phyloP scores from a whole-genome alignment of 2,888 invertebrate genomes.

The Drosophila quasianomalipes region DNA sequence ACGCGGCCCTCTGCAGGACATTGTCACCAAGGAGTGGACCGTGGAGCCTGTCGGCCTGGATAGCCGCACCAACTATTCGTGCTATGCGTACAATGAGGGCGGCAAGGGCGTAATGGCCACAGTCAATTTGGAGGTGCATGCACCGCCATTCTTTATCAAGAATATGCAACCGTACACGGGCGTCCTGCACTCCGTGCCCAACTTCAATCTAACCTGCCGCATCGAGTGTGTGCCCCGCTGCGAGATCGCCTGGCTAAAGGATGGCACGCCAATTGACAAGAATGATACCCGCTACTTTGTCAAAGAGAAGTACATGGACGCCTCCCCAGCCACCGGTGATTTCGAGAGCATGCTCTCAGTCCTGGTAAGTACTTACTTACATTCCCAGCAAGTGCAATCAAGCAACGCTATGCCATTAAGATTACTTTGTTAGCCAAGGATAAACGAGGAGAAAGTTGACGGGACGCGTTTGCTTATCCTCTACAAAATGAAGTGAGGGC shows the following conservation, averaged over 20 bases:
- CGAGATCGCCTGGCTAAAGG: conserved; percentile 93
- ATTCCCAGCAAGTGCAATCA: conserved; percentile 1
- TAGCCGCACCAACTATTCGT: conserved; percentile 95
- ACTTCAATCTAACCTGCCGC: conserved; percentile 93
- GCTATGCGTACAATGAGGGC: conserved; percentile 93
- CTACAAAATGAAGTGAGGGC: neutral
- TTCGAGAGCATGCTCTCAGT: conserved; percentile 96
- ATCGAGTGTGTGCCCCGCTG: conserved; percentile 96
- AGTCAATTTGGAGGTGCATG: conserved; percentile 90
- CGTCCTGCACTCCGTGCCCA: conserved; percentile 90
- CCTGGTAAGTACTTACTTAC: conserved; percentile 87
- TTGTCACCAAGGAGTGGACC: conserved; percentile 91
- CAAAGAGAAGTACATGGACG: conserved; percentile 88
- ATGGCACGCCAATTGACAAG: conserved; percentile 89
- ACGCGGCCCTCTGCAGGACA: conserved; percentile 89
- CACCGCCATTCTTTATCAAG: conserved; percentile 94
- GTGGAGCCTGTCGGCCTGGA: conserved; percentile 94
- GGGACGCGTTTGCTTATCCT: neutral
- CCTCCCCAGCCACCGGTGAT: conserved; percentile 92
- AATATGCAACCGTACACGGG: conserved; percentile 93
- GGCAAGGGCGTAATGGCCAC: conserved; percentile 91
- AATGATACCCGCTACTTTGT: conserved; percentile 88
- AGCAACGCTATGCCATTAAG: neutral
- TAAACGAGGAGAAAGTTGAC: neutral
- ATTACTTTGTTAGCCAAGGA: neutral